Evolutionary conservation across 2,113 vertebrate genomes (phyloP).

Genomic region (Pterocles gutturalis): DNA sequence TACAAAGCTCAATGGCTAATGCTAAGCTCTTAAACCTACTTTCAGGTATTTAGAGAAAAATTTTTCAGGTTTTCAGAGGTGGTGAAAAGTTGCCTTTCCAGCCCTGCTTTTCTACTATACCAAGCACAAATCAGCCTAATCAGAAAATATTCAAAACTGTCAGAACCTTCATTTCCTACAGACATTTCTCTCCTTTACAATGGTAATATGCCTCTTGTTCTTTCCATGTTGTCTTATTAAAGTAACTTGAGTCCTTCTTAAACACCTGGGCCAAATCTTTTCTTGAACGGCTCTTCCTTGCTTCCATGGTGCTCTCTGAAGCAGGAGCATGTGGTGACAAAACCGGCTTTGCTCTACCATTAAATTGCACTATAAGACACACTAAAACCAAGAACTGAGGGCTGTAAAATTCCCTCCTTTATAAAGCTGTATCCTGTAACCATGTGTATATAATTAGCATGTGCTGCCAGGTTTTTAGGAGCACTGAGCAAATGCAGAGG

Average conservation of each 20-base stretch:
- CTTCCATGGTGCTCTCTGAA: not conserved
- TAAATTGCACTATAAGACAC: not conserved
- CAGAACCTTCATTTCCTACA: not conserved
- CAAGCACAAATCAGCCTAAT: not conserved
- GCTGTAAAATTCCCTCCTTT: not conserved
- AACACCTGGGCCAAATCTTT: not conserved
- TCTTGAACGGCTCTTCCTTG: not conserved
- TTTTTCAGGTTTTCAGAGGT: not conserved
- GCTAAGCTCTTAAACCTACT: not conserved
- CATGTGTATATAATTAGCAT: not conserved
- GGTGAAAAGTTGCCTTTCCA: slow-evolving; percentile 8
- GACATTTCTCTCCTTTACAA: not conserved
- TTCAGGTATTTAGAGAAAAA: not conserved
- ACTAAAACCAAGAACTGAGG: not conserved
- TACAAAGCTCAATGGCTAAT: not conserved
- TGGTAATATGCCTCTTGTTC: not conserved
- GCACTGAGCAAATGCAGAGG: slow-evolving; percentile 17
- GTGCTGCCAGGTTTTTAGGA: not conserved
- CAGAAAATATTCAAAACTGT: not conserved
- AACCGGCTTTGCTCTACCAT: not conserved
- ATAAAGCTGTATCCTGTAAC: not conserved
- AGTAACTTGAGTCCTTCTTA: not conserved
- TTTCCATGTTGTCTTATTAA: not conserved
- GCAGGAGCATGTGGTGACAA: not conserved
- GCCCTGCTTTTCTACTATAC: not conserved